Evolutionary conservation across 2,113 vertebrate species (phyloP), one percentile per base, ranked within the genome.

Genomic region (Ailuropoda melanoleuca): DNA sequence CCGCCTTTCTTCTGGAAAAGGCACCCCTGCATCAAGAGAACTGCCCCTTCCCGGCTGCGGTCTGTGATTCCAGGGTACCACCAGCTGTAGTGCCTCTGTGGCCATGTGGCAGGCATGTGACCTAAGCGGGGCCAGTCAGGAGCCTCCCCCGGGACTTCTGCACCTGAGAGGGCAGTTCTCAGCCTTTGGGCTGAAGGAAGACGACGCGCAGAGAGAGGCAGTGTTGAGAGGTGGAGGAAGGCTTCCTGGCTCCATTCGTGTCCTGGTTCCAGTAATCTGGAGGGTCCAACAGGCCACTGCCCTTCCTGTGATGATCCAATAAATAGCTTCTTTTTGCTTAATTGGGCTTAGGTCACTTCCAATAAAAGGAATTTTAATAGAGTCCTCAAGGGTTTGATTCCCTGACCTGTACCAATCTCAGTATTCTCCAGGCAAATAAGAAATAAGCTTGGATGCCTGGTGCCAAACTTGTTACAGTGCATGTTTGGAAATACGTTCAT

Each of bases 21-120:
- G 10, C 29, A 80, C 2, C 66, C 26, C 3, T 87, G 53, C 18
- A 56, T 43, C 23, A 15, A 5, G 4, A 55, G 34, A 9, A 4
- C 37, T 6, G 3, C 13, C n/a, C 39, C 18, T 53, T 9, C 2
- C 17, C 3, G 4, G 0, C 14, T 18, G 15, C 5, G 29, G 26
- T 53, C 15, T 7, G 34, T 10, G 50, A 66, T 19, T 83, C 90
- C 55, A 53, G 60, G 72, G 17, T 62, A 34, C 56, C 64, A 34
- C 53, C 10, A 53, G 18, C 6, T 50, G 1, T 1, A 12, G 12
- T 29, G n/a, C 46, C 85, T 31, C 29, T 3, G 29, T 66, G 55
- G 43, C 15, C 31, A 29, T 19, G 4, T 0, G 8, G 26, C 0
- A 5, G 77, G 34, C 29, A 9, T 12, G 43, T 68, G 85, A 72